These are phyloP conservation scores for Fragum whitleyi DNA, from an alignment of 2,888 invertebrate species.

Conservation along the genomic window DNA sequence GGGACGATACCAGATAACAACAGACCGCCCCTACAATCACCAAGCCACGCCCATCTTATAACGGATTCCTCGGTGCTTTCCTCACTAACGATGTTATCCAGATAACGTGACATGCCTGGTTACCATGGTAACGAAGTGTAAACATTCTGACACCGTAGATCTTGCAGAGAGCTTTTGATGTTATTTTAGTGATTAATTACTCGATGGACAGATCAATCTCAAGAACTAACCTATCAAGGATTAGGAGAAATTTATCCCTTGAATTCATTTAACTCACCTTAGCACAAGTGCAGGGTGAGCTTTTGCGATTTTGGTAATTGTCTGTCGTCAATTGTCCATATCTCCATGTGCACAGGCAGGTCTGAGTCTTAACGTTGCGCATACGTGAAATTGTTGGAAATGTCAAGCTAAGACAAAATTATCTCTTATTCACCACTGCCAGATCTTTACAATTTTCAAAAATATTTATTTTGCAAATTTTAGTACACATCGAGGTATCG, in stretches of 20 bases:
- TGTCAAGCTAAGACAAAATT: too few species aligned
- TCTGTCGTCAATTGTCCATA: too few species aligned
- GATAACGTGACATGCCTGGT: slow-evolving; percentile 62
- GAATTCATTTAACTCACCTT: too few species aligned
- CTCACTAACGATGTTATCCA: slow-evolving; percentile 47
- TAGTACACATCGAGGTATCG: too few species aligned
- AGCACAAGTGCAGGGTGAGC: too few species aligned
- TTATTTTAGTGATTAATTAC: slow-evolving; percentile 62
- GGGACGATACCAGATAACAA: neutral
- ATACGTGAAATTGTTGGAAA: too few species aligned
- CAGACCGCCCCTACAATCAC: neutral
- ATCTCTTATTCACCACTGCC: too few species aligned
- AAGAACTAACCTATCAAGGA: neutral
- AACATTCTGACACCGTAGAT: slow-evolving; percentile 63
- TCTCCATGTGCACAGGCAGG: too few species aligned
- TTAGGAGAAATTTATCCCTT: neutral
- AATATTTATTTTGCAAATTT: too few species aligned
- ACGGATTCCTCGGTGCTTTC: slow-evolving; percentile 10
- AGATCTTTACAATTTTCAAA: too few species aligned
- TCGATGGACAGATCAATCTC: slow-evolving; percentile 7
- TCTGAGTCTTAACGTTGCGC: too few species aligned
- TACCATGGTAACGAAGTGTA: slow-evolving; percentile 61
- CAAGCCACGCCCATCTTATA: slow-evolving; percentile 31
- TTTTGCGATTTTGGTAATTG: too few species aligned
- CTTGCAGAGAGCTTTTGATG: slow-evolving; percentile 57